A percentile compares a stretch with the other conserved stretches of the same genome.
Conservation (phyloP, 2,888 invertebrate genomes). For the Caenorhabditis sp. region DNA sequence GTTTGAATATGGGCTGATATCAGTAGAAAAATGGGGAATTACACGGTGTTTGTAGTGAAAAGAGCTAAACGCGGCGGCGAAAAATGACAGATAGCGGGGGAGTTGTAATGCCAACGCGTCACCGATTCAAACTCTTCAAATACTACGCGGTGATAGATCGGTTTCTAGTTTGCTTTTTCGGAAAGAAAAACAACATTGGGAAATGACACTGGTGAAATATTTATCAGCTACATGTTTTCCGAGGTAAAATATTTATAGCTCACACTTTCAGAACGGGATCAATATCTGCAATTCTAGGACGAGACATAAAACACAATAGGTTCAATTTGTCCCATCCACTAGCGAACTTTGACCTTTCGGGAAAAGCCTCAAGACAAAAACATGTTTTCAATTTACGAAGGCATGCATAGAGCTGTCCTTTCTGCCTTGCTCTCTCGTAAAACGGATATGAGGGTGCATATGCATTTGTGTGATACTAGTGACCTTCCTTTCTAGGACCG, state of each 20-base stretch:
- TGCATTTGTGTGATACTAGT: slow-evolving; percentile 3
- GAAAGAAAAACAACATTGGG: not conserved
- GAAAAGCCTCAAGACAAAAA: slow-evolving; percentile 25
- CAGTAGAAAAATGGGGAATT: slow-evolving; percentile 41
- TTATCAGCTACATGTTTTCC: not conserved
- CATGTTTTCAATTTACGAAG: slow-evolving; percentile 50
- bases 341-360: slow-evolving; percentile 42
- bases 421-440: slow-evolving; percentile 20
- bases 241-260: no score
- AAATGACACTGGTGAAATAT: not conserved
- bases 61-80: slow-evolving; percentile 30
- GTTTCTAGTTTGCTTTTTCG: slow-evolving; percentile 2
- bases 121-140: not conserved
- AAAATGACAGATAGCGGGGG: slow-evolving; percentile 34
- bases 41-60: slow-evolving; percentile 40
- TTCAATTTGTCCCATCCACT: slow-evolving; percentile 18
- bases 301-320: not conserved
- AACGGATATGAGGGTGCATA: slow-evolving; percentile 29
- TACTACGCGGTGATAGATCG: slow-evolving; percentile 17
- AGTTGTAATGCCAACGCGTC: slow-evolving; percentile 10
- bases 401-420: not conserved
- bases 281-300: not conserved
- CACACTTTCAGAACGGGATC: not conserved
- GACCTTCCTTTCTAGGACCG: not conserved
- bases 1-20: slow-evolving; percentile 45